Evolutionary conservation across 2,797 vertebrate genomes (phyloP).

Genomic region (Sciurus vulgaris): DNA sequence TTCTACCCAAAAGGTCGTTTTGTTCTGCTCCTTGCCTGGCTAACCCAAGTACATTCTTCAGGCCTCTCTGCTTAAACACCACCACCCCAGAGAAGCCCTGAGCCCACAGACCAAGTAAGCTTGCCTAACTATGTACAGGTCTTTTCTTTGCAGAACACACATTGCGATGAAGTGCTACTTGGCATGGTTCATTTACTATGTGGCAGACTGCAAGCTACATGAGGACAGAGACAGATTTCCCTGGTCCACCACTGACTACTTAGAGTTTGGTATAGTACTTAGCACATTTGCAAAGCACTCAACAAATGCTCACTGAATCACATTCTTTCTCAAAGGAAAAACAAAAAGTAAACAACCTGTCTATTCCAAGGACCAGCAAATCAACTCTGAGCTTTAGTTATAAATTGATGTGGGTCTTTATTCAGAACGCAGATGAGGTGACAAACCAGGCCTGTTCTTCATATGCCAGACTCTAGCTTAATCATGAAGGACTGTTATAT

Average conservation of each 20-base stretch:
- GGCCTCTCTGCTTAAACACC: not conserved
- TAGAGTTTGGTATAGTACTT: not conserved
- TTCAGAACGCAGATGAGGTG: not conserved
- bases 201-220: no score
- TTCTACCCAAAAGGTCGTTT: not conserved
- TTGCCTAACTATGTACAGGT: not conserved
- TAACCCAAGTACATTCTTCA: not conserved
- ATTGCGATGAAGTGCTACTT: not conserved
- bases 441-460: not conserved
- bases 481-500: not conserved
- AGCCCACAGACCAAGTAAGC: not conserved
- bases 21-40: not conserved
- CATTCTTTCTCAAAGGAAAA: not conserved
- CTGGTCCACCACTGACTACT: not conserved
- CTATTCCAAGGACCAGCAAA: not conserved
- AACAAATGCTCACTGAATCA: not conserved
- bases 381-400: not conserved
- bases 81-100: not conserved
- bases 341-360: not conserved
- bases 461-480: not conserved
- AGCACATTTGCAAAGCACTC: not conserved
- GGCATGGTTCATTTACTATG: not conserved
- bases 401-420: not conserved
- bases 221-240: not conserved
- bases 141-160: not conserved